phyloP scores from a whole-genome alignment of 1,140 invertebrate species.

The Neodiprion fabricii region DNA sequence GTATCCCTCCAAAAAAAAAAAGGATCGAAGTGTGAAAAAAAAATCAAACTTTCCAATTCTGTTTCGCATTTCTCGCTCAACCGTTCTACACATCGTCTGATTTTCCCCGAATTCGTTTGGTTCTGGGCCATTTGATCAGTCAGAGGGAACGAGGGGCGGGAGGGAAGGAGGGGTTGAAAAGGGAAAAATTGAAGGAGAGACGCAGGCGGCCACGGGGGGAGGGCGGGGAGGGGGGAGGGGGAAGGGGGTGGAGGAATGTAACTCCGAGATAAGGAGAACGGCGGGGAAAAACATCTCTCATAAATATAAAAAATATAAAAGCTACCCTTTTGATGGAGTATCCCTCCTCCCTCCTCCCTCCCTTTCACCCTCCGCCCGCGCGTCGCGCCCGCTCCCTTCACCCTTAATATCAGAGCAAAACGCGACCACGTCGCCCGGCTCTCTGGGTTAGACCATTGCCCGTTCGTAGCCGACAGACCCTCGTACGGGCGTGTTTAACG shows the following conservation, averaged over 20 bases:
- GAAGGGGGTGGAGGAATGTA: constrained; percentile 34
- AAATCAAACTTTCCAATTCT: background rate
- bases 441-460: constrained; percentile 8
- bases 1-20: too few species aligned
- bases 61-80: background rate
- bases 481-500: constrained; percentile 44
- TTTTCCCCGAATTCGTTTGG: background rate
- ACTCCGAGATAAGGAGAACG: constrained; percentile 52
- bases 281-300: constrained; percentile 55
- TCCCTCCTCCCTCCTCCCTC: constrained; percentile 29
- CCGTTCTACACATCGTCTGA: background rate
- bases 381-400: constrained; percentile 2
- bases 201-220: constrained; percentile 6
- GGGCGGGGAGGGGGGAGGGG: constrained; percentile 10
- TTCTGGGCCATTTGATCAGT: constrained; percentile 16
- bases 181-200: constrained; percentile 17
- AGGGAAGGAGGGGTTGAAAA: constrained; percentile 8
- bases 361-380: background rate
- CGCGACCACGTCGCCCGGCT: background rate
- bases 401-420: background rate
- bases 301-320: constrained; percentile 60
- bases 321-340: constrained; percentile 58
- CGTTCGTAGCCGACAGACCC: constrained; percentile 3
- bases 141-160: constrained; percentile 11
- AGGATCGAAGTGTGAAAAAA: background rate